phyloP scores from a whole-genome alignment of 2,888 invertebrate genomes.

The Rotaria sp. region DNA sequence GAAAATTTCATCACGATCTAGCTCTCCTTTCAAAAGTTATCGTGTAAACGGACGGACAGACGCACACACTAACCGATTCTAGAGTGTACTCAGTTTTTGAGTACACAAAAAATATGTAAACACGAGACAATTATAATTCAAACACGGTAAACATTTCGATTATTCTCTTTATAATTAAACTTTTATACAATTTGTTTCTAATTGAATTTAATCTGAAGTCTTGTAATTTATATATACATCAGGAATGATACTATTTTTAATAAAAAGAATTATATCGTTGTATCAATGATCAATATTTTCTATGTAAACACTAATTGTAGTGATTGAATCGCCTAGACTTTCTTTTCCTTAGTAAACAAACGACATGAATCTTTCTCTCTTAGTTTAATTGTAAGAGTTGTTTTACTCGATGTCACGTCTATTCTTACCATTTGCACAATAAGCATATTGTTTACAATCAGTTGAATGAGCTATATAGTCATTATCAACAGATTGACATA shows the following conservation, averaged over 20 bases:
- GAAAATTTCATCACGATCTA: background rate
- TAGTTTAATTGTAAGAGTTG: background rate
- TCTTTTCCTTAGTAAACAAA: background rate
- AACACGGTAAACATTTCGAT: too few relatives aligned
- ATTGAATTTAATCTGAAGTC: too few relatives aligned
- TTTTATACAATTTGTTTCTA: too few relatives aligned
- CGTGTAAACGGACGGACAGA: too few relatives aligned
- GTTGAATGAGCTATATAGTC: constrained; percentile 34
- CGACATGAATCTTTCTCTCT: background rate
- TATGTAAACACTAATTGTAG: background rate
- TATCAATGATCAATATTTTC: background rate
- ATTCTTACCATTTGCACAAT: constrained; percentile 38
- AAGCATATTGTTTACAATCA: constrained; percentile 38
- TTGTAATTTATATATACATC: too few relatives aligned
- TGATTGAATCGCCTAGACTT: background rate
- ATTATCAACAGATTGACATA: constrained; percentile 33
- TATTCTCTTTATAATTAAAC: too few relatives aligned
- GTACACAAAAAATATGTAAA: too few relatives aligned
- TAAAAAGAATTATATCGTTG: background rate
- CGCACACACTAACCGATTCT: too few relatives aligned
- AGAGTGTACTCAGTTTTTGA: too few relatives aligned
- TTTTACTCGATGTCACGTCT: background rate
- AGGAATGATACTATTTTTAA: too few relatives aligned
- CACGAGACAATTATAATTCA: too few relatives aligned
- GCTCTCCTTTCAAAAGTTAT: too few relatives aligned